Percentiles rank a stretch among this genome's conserved stretches.
Conservation (phyloP, 2,797 vertebrate genomes). For the Pseudochaenichthys georgianus region DNA sequence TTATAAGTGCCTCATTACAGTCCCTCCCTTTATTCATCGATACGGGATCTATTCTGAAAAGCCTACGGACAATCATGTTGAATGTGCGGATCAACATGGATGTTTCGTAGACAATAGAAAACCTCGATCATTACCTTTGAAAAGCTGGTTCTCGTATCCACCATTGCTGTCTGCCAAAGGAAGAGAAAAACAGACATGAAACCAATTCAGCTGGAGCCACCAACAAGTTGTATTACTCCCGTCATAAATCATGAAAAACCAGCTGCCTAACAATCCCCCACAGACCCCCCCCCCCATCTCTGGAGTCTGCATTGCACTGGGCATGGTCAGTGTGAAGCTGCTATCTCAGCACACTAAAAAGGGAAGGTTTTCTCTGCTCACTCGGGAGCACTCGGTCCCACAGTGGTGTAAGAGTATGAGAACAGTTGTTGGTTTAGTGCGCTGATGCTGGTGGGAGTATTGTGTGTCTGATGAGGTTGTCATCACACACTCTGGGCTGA, state of each 20-base stretch:
- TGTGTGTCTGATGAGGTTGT: constrained; percentile 40
- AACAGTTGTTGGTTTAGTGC: constrained; percentile 40
- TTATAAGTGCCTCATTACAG: too few relatives aligned
- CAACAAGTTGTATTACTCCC: constrained; percentile 44
- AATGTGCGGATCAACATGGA: neutral
- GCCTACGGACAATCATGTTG: neutral
- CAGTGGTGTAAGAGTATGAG: constrained; percentile 15
- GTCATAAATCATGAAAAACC: constrained; percentile 63
- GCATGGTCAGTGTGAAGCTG: constrained; percentile 37
- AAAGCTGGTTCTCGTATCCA: constrained; percentile 89
- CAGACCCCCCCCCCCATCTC: neutral
- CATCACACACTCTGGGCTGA: constrained; percentile 23
- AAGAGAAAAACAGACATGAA: constrained; percentile 50
- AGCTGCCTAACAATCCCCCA: constrained; percentile 25
- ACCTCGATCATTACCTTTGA: constrained; percentile 81
- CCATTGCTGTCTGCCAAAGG: constrained; percentile 82
- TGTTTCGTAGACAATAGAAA: constrained; percentile 5
- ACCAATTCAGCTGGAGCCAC: constrained; percentile 34
- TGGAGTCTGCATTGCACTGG: constrained; percentile 8
- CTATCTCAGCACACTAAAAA: constrained; percentile 34
- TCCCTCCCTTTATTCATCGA: too few relatives aligned
- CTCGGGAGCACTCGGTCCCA: constrained; percentile 34
- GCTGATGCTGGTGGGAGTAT: constrained; percentile 31
- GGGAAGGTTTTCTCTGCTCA: constrained; percentile 29
- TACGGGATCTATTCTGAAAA: too few relatives aligned